A percentile compares a stretch with the other conserved stretches of the same genome.
Evolutionary conservation across 2,113 vertebrate genomes (phyloP).

Genomic region (Columba livia): DNA sequence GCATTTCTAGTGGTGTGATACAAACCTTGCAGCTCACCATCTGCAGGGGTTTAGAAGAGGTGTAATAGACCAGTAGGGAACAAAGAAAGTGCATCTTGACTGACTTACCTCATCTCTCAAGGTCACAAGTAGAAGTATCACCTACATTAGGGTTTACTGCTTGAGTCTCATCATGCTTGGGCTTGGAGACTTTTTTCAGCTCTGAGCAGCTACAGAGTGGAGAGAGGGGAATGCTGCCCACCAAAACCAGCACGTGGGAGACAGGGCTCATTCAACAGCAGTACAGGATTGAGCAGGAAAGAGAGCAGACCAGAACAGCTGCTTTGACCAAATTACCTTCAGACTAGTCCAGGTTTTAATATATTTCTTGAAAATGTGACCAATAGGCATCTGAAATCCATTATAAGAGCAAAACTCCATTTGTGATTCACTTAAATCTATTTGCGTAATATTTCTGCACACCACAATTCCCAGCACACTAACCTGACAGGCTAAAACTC

Average conservation of each 20-base stretch:
- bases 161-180: not conserved
- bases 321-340: not conserved
- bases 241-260: not conserved
- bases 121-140: not conserved
- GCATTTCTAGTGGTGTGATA: not conserved
- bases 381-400: not conserved
- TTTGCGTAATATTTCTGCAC: not conserved
- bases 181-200: not conserved
- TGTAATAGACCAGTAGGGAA: not conserved
- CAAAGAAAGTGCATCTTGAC: not conserved
- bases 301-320: not conserved
- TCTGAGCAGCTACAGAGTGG: not conserved
- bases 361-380: not conserved
- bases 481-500: not conserved
- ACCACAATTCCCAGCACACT: not conserved
- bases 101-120: not conserved
- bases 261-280: not conserved
- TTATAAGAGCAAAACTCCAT: not conserved
- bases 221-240: not conserved
- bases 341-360: not conserved
- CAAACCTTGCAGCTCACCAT: not conserved
- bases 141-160: not conserved
- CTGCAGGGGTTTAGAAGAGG: not conserved
- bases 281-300: not conserved
- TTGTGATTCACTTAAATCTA: not conserved